phyloP scores from a whole-genome alignment of 2,888 invertebrate species.

The Thereva nobilitata region DNA sequence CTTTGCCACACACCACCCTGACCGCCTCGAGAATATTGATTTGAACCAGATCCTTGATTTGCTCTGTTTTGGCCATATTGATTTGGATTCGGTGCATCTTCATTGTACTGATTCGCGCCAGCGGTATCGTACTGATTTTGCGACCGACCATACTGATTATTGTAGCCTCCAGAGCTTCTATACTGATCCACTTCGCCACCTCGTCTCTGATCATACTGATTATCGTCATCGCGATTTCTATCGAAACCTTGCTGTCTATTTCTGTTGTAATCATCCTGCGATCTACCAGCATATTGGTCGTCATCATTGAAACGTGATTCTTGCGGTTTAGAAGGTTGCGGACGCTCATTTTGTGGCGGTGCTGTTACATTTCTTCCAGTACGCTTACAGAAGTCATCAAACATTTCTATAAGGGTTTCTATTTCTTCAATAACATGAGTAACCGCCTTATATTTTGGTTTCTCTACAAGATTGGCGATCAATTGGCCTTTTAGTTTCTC shows the following conservation, averaged over 20 bases:
- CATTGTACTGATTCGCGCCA: conserved; percentile 4
- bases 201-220: too few relatives aligned
- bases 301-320: neutral
- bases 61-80: conserved; percentile 3
- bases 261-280: too few relatives aligned
- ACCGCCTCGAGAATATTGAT: neutral
- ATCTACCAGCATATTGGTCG: too few relatives aligned
- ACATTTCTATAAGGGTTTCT: conserved; percentile 18
- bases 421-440: conserved; percentile 15
- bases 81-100: neutral
- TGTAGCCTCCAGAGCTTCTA: too few relatives aligned
- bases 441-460: conserved; percentile 7
- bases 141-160: neutral
- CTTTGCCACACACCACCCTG: conserved; percentile 10
- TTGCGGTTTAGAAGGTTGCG: neutral
- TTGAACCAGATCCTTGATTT: neutral
- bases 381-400: conserved; percentile 9
- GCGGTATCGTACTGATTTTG: neutral
- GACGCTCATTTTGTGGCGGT: neutral
- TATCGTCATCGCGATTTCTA: too few relatives aligned
- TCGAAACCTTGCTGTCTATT: too few relatives aligned
- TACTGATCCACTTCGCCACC: too few relatives aligned
- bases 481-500: conserved; percentile 31
- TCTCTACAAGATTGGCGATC: conserved; percentile 23
- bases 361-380: neutral